phyloP scores from a whole-genome alignment of 2,888 invertebrate genomes.

The Tricholauxania praeusta region DNA sequence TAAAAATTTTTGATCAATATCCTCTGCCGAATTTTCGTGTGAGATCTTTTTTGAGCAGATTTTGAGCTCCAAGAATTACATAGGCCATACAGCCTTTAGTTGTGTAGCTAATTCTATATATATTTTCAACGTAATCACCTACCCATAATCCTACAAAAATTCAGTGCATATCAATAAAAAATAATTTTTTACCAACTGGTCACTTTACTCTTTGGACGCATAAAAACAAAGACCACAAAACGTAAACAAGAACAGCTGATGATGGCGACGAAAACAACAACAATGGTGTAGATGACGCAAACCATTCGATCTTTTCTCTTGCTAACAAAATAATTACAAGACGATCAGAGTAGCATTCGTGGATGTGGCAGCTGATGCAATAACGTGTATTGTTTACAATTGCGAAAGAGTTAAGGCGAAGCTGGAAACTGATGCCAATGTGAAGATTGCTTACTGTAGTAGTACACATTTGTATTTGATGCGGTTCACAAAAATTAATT shows the following conservation, averaged over 20 bases:
- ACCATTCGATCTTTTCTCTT: not conserved
- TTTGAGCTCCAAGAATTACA: too few relatives aligned
- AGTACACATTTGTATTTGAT: too few relatives aligned
- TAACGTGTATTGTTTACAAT: constrained; percentile 24
- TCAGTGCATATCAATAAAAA: not conserved
- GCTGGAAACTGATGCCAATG: not conserved
- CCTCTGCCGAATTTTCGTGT: too few relatives aligned
- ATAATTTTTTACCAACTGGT: not conserved
- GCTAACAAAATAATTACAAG: constrained; percentile 1
- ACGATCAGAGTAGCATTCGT: not conserved
- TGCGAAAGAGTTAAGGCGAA: not conserved
- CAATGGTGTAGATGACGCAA: constrained; percentile 3
- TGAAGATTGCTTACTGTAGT: not conserved
- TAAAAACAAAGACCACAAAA: constrained; percentile 47
- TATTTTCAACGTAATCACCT: too few relatives aligned
- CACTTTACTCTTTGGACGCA: not conserved
- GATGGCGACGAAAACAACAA: constrained; percentile 13
- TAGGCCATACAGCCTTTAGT: too few relatives aligned
- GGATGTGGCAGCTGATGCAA: constrained; percentile 10
- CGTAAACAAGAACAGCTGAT: constrained; percentile 60
- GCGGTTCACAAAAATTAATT: too few relatives aligned
- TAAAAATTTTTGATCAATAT: too few relatives aligned
- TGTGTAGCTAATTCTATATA: too few relatives aligned
- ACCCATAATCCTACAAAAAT: too few relatives aligned
- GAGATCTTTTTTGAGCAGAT: too few relatives aligned